Conservation (phyloP, 2,113 vertebrate genomes). For the Eira barbara region DNA sequence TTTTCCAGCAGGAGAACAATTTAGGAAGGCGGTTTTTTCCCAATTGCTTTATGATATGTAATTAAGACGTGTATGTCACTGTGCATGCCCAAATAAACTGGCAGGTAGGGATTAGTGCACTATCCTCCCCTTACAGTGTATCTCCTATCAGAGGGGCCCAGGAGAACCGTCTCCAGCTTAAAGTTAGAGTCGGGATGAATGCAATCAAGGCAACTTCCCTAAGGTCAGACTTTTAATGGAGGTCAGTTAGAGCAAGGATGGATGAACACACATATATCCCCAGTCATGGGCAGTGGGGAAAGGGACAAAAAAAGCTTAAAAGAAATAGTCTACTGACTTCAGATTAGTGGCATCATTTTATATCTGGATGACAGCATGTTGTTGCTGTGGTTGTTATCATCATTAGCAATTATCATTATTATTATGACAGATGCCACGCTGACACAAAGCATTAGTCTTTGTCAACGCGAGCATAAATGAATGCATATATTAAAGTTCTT, state of each 20-base stretch:
- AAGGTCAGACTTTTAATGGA: background rate
- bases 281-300: background rate
- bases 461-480: conserved; percentile 32
- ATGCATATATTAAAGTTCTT: conserved; percentile 53
- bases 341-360: conserved; percentile 45
- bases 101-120: background rate
- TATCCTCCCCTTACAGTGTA: background rate
- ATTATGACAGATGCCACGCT: conserved; percentile 64
- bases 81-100: background rate
- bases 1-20: conserved; percentile 27
- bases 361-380: conserved; percentile 52
- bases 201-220: background rate
- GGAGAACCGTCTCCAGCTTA: background rate
- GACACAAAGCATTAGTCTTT: conserved; percentile 58
- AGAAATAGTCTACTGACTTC: background rate
- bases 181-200: conserved; percentile 10
- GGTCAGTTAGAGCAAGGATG: background rate
- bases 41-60: background rate
- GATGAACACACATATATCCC: background rate
- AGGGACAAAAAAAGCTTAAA: background rate
- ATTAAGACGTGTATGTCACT: background rate
- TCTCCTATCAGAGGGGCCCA: background rate
- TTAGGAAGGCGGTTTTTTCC: background rate
- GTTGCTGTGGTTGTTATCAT: conserved; percentile 50
- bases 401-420: conserved; percentile 70